These are phyloP conservation scores for Chaenogobius annularis DNA, from an alignment of 2,113 vertebrate species.

Conservation along the genomic window DNA sequence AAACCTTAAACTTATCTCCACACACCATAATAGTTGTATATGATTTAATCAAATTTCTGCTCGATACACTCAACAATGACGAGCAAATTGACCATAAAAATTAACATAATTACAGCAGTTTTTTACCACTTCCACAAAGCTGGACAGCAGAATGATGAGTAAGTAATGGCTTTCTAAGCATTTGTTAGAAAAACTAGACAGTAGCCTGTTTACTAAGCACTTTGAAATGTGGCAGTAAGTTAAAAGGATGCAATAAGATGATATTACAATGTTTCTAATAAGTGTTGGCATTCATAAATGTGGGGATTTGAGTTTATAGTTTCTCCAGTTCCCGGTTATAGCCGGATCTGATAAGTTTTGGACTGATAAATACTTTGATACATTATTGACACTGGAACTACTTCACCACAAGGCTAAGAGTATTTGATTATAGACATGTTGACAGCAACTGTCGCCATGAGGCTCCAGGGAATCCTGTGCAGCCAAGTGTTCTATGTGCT, in stretches of 20 bases:
- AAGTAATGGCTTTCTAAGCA: background rate
- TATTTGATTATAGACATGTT: constrained; percentile 23
- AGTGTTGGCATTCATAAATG: background rate
- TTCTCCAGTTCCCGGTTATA: background rate
- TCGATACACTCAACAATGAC: background rate
- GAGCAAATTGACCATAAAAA: constrained; percentile 1
- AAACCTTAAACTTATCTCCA: background rate
- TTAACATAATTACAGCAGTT: background rate
- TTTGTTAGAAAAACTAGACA: background rate
- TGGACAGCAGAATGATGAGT: background rate
- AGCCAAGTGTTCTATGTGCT: constrained; percentile 7
- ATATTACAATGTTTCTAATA: background rate
- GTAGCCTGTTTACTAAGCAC: background rate
- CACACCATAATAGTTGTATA: background rate
- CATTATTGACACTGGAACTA: background rate
- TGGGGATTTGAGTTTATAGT: background rate
- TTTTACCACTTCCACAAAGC: background rate
- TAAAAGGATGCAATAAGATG: background rate
- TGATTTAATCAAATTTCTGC: background rate
- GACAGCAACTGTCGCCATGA: constrained; percentile 20
- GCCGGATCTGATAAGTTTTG: background rate
- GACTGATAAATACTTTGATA: background rate
- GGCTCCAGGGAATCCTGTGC: constrained; percentile 11
- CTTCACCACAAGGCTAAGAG: background rate
- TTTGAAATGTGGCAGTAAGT: background rate